Base-by-base conservation (phyloP, 2,797 vertebrate genomes). In the Peromyscus eremicus region DNA sequence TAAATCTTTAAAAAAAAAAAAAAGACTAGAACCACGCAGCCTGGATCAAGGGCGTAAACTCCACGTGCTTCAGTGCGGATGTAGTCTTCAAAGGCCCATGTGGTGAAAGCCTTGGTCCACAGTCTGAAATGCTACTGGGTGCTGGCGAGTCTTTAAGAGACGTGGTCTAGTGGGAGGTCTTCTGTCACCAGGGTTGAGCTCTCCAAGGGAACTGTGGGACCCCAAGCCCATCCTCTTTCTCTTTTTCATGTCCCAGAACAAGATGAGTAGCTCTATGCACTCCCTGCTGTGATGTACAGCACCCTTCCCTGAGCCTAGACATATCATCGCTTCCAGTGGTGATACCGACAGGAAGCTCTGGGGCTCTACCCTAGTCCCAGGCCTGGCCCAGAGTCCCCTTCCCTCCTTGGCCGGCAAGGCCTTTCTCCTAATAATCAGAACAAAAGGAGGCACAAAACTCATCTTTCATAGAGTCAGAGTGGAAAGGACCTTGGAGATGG, bases 401-500 rank as follows among this genome's bases (percentile, higher is more conserved):
- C 14, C 10, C 8, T 27, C 40, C n/a, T 84, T 75, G 49, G 9
- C 75, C 70, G 8, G 12, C 60, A 34, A 13, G 19, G 25, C 21
- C 49, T 66, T 32, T 88, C 49, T 27, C 37, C 43, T 25, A 62
- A 21, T 27, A 46, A 60, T 55, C 40, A 1, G 57, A 87, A 77
- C 80, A 62, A 87, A 87, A 82, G 70, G 64, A 92, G 68, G 80
- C 57, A 73, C 34, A 40, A 89, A 40, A 82, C 2, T 84, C 19
- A 55, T 34, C 37, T 62, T 83, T 92, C 83, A 73, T 14, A 71
- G 57, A 86, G 21, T 87, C 89, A 91, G 46, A 89, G 64, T 82
- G 19, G 21, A 68, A 83, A 75, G 19, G 60, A 91, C 76, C 21
- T 57, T 13, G 76, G 68, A 66, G 43, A 37, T 40, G 62, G 76